Conservation (phyloP, 2,888 invertebrate genomes). For the Choristoneura rosaceana region DNA sequence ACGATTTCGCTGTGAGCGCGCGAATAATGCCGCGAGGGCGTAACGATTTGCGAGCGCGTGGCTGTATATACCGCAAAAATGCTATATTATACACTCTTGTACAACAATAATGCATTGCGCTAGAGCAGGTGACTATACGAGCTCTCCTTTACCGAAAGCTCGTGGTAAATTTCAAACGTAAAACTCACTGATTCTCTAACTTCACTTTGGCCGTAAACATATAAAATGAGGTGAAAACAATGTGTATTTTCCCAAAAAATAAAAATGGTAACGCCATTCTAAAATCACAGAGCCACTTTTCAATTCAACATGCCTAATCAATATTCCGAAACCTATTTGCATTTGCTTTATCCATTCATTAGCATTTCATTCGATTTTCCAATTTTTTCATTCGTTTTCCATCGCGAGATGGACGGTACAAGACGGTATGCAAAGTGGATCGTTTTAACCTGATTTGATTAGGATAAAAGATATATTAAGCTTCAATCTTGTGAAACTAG, state of each 20-base stretch:
- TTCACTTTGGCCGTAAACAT: neutral
- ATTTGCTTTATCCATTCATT: constrained; percentile 48
- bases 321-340: constrained; percentile 52
- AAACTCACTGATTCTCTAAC: no score
- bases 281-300: constrained; percentile 24
- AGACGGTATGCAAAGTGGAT: constrained; percentile 30
- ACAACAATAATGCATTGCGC: no score
- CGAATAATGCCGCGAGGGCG: no score
- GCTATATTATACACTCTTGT: no score
- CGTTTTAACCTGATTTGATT: constrained; percentile 25
- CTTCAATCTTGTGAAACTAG: neutral
- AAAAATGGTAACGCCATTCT: constrained; percentile 3
- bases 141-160: no score
- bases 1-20: no score
- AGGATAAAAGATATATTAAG: constrained; percentile 14
- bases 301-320: constrained; percentile 45
- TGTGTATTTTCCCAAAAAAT: neutral
- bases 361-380: constrained; percentile 52
- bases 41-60: no score
- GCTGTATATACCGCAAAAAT: no score
- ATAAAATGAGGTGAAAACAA: neutral
- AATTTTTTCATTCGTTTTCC: constrained; percentile 45
- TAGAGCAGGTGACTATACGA: no score
- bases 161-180: no score
- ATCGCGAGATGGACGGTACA: constrained; percentile 38